Conservation (phyloP, 1,140 invertebrate species). For the Aphis craccivora region DNA sequence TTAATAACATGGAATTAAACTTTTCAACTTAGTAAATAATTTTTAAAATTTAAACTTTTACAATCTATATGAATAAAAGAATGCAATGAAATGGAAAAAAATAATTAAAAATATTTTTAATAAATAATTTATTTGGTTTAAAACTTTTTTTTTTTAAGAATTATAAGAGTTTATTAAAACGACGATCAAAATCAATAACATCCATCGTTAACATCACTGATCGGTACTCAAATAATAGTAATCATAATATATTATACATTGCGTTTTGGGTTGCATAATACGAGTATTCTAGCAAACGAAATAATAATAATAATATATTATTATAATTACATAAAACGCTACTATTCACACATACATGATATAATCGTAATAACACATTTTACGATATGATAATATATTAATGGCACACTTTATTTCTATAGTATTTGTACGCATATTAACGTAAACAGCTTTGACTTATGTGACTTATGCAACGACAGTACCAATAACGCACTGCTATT, state of each 20-base stretch:
- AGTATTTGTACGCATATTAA: background rate
- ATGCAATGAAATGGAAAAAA: background rate
- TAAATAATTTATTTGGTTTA: background rate
- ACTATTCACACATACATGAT: background rate
- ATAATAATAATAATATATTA: background rate
- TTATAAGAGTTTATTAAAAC: background rate
- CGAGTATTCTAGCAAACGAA: background rate
- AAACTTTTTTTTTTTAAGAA: background rate
- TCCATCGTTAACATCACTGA: background rate
- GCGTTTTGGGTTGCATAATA: background rate
- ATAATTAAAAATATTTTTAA: background rate
- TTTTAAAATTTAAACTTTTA: slow-evolving; percentile 23
- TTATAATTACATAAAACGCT: background rate
- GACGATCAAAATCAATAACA: background rate
- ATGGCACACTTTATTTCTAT: background rate
- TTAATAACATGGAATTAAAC: slow-evolving; percentile 2
- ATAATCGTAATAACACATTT: background rate
- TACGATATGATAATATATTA: background rate
- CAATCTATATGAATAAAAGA: background rate
- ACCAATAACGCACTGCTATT: background rate
- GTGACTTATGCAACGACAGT: background rate
- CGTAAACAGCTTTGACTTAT: background rate
- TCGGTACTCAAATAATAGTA: background rate
- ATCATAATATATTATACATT: background rate
- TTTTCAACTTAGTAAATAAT: slow-evolving; percentile 3